Conservation (phyloP, 1,140 invertebrate genomes). For the Drosophila sp. region DNA sequence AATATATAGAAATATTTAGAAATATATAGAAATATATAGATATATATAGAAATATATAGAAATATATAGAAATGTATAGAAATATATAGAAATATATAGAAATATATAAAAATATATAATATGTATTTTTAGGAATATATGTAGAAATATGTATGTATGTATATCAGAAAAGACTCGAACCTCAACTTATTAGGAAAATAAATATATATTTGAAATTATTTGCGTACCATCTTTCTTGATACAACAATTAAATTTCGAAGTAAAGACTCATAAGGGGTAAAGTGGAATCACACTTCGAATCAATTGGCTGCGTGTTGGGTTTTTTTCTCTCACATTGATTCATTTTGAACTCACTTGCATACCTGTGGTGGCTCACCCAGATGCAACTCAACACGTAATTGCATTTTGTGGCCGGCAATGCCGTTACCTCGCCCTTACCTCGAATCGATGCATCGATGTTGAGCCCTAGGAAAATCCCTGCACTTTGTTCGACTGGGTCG, state of each 20-base stretch:
- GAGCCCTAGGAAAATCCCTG: neutral
- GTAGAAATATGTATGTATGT: no score
- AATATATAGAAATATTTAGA: no score
- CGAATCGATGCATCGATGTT: neutral
- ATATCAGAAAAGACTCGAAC: no score
- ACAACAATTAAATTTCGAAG: neutral
- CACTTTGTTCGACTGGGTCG: neutral
- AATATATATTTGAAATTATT: no score
- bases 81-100: no score
- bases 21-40: no score
- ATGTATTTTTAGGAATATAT: no score
- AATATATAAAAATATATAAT: no score
- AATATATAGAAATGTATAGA: no score
- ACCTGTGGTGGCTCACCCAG: neutral
- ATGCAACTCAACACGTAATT: constrained; percentile 30
- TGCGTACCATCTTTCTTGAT: neutral
- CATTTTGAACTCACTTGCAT: neutral
- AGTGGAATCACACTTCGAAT: constrained; percentile 27
- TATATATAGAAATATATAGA: no score
- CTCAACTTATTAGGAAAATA: no score
- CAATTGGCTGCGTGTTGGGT: constrained; percentile 36
- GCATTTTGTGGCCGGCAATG: constrained; percentile 39
- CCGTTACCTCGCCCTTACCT: neutral
- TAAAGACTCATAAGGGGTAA: neutral
- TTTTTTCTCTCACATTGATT: constrained; percentile 1